Conservation (phyloP, 2,888 invertebrate species). For the Drosophila longiperda region DNA sequence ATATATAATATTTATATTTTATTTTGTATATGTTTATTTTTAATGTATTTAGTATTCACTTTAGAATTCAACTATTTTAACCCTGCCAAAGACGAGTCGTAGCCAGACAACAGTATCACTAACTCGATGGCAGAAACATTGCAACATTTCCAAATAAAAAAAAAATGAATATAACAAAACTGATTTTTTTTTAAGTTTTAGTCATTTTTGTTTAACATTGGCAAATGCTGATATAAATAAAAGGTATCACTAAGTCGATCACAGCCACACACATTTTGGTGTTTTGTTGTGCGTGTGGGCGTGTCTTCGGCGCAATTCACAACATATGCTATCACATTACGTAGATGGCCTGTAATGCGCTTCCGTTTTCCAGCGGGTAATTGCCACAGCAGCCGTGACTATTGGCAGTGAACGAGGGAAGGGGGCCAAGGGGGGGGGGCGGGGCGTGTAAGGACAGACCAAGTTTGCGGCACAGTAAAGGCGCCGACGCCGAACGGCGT, state of each 20-base stretch:
- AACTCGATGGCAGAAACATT: too few relatives aligned
- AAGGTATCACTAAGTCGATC: not conserved
- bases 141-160: not conserved
- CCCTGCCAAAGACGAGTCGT: too few relatives aligned
- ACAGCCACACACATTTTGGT: not conserved
- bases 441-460: slow-evolving; percentile 8
- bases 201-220: not conserved
- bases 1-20: too few relatives aligned
- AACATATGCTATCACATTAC: slow-evolving; percentile 73
- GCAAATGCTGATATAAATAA: not conserved
- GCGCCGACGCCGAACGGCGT: slow-evolving; percentile 52
- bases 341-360: slow-evolving; percentile 71
- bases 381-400: slow-evolving; percentile 32
- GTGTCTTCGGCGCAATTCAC: slow-evolving; percentile 35
- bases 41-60: too few relatives aligned
- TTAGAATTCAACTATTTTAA: too few relatives aligned
- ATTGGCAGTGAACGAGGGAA: not conserved
- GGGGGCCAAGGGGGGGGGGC: not conserved
- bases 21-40: too few relatives aligned
- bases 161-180: not conserved
- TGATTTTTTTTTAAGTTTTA: not conserved
- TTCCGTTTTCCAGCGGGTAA: slow-evolving; percentile 69
- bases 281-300: slow-evolving; percentile 30
- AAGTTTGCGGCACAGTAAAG: slow-evolving; percentile 45
- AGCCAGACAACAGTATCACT: too few relatives aligned